phyloP scores from a whole-genome alignment of 1,140 invertebrate genomes.

The Maconellicoccus hirsutus region DNA sequence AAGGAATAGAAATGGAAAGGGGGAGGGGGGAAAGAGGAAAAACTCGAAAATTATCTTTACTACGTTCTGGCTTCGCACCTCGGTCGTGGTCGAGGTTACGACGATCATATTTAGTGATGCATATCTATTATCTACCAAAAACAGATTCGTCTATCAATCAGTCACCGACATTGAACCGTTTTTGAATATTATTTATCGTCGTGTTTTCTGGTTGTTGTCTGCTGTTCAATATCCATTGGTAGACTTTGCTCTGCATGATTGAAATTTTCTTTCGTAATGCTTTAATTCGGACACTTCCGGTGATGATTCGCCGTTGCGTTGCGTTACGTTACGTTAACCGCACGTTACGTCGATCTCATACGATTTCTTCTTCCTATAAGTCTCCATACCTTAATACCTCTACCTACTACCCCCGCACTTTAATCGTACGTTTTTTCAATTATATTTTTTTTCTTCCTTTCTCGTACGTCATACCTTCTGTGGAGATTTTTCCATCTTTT shows the following conservation, averaged over 20 bases:
- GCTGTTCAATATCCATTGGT: not conserved
- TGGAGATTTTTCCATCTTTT: too few relatives aligned
- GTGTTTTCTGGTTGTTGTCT: not conserved
- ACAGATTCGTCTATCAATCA: conserved; percentile 19
- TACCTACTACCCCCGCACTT: too few relatives aligned
- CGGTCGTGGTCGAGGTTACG: not conserved
- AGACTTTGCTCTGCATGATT: conserved; percentile 17
- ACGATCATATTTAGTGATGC: conserved; percentile 21
- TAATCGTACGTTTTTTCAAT: too few relatives aligned
- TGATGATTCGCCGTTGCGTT: not conserved
- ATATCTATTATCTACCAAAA: not conserved
- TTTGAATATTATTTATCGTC: conserved; percentile 14
- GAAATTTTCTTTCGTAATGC: conserved; percentile 12
- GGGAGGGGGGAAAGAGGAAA: not conserved
- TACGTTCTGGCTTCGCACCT: not conserved
- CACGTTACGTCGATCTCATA: too few relatives aligned
- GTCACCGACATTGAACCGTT: conserved; percentile 12
- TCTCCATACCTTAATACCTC: too few relatives aligned
- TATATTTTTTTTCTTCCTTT: too few relatives aligned
- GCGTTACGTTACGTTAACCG: not conserved
- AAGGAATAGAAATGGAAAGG: not conserved
- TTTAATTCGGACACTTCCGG: conserved; percentile 22
- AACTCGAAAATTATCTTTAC: not conserved
- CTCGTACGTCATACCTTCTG: too few relatives aligned
- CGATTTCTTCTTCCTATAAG: too few relatives aligned